These are phyloP conservation scores for Bimastos eiseni DNA, from an alignment of 2,888 invertebrate genomes.

Conservation along the genomic window DNA sequence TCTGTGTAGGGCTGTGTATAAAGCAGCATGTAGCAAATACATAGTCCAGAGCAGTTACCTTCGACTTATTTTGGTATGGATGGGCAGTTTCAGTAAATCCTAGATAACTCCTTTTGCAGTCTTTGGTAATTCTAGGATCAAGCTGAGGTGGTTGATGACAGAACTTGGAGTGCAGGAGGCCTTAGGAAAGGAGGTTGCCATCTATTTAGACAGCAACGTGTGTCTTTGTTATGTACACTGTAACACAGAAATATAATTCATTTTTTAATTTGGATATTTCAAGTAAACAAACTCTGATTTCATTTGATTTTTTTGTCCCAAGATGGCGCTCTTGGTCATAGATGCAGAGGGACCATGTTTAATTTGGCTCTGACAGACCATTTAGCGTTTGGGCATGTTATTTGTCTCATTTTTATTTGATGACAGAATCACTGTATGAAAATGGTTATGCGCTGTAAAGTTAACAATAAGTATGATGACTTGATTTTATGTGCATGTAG, in stretches of 20 bases:
- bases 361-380: too few species aligned
- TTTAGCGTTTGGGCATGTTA: too few species aligned
- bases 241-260: background rate
- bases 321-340: too few species aligned
- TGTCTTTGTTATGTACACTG: background rate
- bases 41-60: background rate
- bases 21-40: background rate
- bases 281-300: background rate
- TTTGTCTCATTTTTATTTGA: too few species aligned
- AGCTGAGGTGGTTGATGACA: background rate
- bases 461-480: too few species aligned
- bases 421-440: too few species aligned
- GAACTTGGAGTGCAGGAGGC: background rate
- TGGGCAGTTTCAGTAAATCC: background rate
- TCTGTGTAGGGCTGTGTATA: background rate
- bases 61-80: background rate
- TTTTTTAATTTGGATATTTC: background rate
- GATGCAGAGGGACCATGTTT: too few species aligned
- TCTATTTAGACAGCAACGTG: too few species aligned
- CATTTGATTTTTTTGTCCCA: background rate
- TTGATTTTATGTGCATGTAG: too few species aligned
- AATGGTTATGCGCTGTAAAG: too few species aligned
- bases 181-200: background rate
- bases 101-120: background rate
- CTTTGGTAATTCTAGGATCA: background rate